These are phyloP conservation scores for Pterocles burchelli DNA, from an alignment of 2,113 vertebrate genomes.

Conservation along the genomic window DNA sequence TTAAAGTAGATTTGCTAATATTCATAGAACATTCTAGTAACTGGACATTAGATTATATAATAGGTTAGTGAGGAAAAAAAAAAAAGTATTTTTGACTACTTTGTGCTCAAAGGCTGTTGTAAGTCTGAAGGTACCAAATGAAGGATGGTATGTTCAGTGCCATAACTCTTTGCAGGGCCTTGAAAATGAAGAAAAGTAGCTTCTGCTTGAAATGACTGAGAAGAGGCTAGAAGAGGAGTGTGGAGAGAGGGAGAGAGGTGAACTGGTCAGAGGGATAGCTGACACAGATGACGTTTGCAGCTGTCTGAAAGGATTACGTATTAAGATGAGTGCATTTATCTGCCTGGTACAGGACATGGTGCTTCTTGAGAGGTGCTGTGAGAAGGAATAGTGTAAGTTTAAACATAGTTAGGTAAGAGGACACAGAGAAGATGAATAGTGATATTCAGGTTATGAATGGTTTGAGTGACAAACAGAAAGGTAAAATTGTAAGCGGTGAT, in stretches of 20 bases:
- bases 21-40: not conserved
- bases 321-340: not conserved
- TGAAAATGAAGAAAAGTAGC: not conserved
- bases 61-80: not conserved
- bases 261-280: not conserved
- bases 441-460: not conserved
- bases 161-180: not conserved
- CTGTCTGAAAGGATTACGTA: not conserved
- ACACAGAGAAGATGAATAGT: not conserved
- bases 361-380: not conserved
- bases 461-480: not conserved
- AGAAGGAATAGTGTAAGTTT: not conserved
- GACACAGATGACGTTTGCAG: not conserved
- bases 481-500: not conserved
- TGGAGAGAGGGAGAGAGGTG: fast-evolving
- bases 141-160: not conserved
- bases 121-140: not conserved
- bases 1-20: slow-evolving; percentile 24
- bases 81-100: slow-evolving; percentile 4
- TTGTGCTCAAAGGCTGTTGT: not conserved
- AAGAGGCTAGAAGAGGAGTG: not conserved
- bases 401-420: not conserved
- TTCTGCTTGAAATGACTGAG: not conserved
- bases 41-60: not conserved
- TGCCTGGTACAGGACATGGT: not conserved